phyloP scores from a whole-genome alignment of 2,113 vertebrate species.

The Hippocampus barbouri region DNA sequence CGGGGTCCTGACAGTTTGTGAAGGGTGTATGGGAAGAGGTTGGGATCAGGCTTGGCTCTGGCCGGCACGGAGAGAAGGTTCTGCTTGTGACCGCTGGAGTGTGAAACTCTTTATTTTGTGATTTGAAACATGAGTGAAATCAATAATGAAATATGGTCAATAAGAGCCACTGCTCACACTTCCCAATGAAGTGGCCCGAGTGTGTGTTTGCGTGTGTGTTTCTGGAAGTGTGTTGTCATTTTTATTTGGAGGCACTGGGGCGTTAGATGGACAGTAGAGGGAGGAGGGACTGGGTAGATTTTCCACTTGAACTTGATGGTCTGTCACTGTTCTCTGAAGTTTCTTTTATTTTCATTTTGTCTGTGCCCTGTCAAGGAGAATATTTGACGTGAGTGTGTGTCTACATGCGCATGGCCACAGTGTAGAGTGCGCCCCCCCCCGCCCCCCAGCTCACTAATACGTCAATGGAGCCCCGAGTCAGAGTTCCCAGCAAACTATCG shows the following conservation, averaged over 20 bases:
- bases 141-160: slow-evolving; percentile 82
- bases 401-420: neutral
- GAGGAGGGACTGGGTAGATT: slow-evolving; percentile 41
- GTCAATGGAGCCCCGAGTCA: slow-evolving; percentile 4
- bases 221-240: slow-evolving; percentile 79
- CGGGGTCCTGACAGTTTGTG: slow-evolving; percentile 64
- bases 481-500: neutral
- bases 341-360: slow-evolving; percentile 68
- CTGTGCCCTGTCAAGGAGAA: slow-evolving; percentile 63
- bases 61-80: slow-evolving; percentile 61
- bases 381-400: slow-evolving; percentile 18
- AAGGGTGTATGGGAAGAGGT: slow-evolving; percentile 52
- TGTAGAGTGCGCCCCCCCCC: slow-evolving; percentile 7
- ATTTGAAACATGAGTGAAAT: slow-evolving; percentile 85
- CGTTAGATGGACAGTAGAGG: slow-evolving; percentile 72
- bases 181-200: slow-evolving; percentile 56
- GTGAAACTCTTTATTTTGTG: slow-evolving; percentile 82
- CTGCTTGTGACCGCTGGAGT: slow-evolving; percentile 70
- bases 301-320: slow-evolving; percentile 75
- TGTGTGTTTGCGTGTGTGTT: slow-evolving; percentile 50
- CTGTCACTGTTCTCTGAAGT: slow-evolving; percentile 63
- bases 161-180: slow-evolving; percentile 71
- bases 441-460: slow-evolving; percentile 27
- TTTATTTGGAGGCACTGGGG: slow-evolving; percentile 79
- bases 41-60: slow-evolving; percentile 46